phyloP scores from a whole-genome alignment of 2,888 invertebrate genomes.

The Chouioia cunea region DNA sequence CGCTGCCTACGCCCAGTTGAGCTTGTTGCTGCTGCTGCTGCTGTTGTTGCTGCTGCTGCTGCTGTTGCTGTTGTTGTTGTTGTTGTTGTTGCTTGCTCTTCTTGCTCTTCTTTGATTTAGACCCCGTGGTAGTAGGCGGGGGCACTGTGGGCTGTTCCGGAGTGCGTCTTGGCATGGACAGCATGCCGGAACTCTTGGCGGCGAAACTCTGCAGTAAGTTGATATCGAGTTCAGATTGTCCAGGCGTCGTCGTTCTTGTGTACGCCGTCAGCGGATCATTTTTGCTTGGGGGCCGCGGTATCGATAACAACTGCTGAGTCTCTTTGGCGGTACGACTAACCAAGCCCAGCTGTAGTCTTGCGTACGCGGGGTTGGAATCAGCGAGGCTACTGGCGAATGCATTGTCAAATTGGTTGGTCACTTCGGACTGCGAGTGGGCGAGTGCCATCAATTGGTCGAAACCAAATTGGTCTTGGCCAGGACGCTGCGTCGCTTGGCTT shows the following conservation, averaged over 20 bases:
- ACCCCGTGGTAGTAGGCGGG: slow-evolving; percentile 47
- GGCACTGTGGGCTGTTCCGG: slow-evolving; percentile 55
- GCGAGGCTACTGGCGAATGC: slow-evolving; percentile 60
- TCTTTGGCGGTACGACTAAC: slow-evolving; percentile 61
- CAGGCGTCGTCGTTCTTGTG: slow-evolving; percentile 52
- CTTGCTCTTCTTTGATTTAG: slow-evolving; percentile 55
- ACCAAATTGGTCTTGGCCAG: slow-evolving; percentile 61
- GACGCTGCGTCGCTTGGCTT: slow-evolving; percentile 53
- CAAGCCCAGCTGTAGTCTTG: slow-evolving; percentile 61
- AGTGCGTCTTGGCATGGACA: slow-evolving; percentile 65
- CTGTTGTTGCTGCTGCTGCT: slow-evolving; percentile 58
- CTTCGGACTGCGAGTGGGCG: slow-evolving; percentile 56
- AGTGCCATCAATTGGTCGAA: slow-evolving; percentile 64
- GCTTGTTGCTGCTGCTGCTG: slow-evolving; percentile 54
- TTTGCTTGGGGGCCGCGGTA: slow-evolving; percentile 65
- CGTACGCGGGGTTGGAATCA: slow-evolving; percentile 62
- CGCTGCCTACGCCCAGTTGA: slow-evolving; percentile 46
- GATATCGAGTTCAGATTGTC: slow-evolving; percentile 61
- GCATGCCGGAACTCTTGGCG: slow-evolving; percentile 58
- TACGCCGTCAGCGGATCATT: slow-evolving; percentile 62
- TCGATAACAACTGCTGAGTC: slow-evolving; percentile 62
- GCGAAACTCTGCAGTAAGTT: slow-evolving; percentile 62
- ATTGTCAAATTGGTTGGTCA: slow-evolving; percentile 60
- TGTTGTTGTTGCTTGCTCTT: slow-evolving; percentile 46
- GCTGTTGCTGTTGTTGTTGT: slow-evolving; percentile 58